Percentiles rank a stretch among this genome's conserved stretches.
phyloP scores from a whole-genome alignment of 2,113 vertebrate species.

The Apodemus sylvaticus region DNA sequence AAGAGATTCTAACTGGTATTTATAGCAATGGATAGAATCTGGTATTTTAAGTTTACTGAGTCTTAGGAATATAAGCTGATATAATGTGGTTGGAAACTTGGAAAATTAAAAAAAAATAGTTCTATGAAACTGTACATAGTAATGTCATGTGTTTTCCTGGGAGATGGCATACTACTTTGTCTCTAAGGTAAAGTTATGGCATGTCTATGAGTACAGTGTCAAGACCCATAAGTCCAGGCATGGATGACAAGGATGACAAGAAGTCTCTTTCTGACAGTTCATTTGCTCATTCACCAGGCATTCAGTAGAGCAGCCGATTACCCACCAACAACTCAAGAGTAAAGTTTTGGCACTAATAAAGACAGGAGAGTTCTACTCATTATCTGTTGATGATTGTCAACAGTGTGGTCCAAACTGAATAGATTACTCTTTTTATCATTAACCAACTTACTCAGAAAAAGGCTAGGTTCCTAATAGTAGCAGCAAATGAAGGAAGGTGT shows the following conservation, averaged over 20 bases:
- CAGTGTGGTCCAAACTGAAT: neutral
- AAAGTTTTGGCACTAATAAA: neutral
- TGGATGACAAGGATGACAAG: neutral
- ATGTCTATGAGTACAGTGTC: neutral
- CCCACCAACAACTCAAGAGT: neutral
- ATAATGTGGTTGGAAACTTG: constrained; percentile 39
- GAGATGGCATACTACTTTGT: neutral
- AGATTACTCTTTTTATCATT: neutral
- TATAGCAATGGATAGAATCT: constrained; percentile 71
- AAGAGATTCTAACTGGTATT: constrained; percentile 79
- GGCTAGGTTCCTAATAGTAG: neutral
- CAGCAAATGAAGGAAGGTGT: neutral
- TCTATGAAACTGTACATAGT: constrained; percentile 34
- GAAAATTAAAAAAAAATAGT: constrained; percentile 47
- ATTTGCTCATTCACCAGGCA: neutral
- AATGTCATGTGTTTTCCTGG: neutral
- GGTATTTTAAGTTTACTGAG: constrained; percentile 65
- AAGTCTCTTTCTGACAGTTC: neutral
- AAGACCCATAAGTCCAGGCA: neutral
- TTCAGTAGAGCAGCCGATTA: neutral
- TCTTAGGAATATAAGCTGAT: constrained; percentile 67
- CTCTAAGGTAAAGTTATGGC: neutral
- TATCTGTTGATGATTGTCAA: neutral
- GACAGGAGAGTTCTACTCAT: neutral
- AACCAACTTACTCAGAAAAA: neutral